phyloP scores from a whole-genome alignment of 64 coral and sea anemone genomes.

The Acropora tenuis region DNA sequence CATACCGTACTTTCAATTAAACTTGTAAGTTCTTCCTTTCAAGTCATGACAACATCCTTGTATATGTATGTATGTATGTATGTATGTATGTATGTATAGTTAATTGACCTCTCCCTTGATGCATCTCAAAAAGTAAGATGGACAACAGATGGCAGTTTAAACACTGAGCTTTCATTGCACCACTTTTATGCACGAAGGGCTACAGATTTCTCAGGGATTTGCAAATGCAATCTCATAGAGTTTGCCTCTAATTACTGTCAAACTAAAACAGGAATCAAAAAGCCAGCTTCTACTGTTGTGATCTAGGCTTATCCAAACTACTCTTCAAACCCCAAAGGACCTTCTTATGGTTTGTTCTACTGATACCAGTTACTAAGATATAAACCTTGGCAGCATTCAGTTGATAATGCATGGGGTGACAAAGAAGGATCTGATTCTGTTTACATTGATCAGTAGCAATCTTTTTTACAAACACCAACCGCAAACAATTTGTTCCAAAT shows the following conservation, averaged over 20 bases:
- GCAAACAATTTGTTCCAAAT: constrained; percentile 15
- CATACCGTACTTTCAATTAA: constrained; percentile 12
- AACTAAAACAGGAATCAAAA: constrained; percentile 19
- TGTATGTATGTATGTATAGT: no score
- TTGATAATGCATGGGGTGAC: constrained; percentile 44
- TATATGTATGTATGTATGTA: no score
- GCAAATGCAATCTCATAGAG: constrained; percentile 20
- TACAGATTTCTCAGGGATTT: constrained; percentile 23
- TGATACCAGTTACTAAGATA: constrained; percentile 43
- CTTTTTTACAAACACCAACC: not conserved
- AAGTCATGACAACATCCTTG: constrained; percentile 16
- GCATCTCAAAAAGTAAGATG: constrained; percentile 19
- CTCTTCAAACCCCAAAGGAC: constrained; percentile 9
- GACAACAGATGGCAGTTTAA: not conserved
- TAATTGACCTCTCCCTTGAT: not conserved
- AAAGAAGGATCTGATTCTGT: constrained; percentile 41
- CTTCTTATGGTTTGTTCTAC: constrained; percentile 16
- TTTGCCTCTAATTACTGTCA: constrained; percentile 49
- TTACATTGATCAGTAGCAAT: constrained; percentile 34
- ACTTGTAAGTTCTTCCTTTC: constrained; percentile 36
- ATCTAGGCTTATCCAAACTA: constrained; percentile 28
- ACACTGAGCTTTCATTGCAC: constrained; percentile 27
- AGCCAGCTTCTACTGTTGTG: constrained; percentile 30
- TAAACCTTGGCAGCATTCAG: constrained; percentile 60
- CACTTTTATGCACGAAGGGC: constrained; percentile 13